phyloP scores from a whole-genome alignment of 2,113 vertebrate genomes.

The Otocyon megalotis region DNA sequence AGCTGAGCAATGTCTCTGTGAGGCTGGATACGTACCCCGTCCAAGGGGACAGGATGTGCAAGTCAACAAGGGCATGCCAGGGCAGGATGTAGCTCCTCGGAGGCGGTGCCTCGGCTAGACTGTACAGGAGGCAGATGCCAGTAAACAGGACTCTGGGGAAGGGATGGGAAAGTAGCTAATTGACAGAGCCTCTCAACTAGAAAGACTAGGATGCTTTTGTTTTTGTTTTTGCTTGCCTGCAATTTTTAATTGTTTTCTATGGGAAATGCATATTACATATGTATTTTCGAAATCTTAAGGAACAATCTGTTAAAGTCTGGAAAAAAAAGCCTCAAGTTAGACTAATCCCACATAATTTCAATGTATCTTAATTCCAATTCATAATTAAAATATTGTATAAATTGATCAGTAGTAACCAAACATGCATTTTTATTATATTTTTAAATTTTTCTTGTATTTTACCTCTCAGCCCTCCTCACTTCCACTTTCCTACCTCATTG shows the following conservation, averaged over 20 bases:
- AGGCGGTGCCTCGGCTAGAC: not conserved
- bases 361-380: not conserved
- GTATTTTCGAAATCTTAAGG: not conserved
- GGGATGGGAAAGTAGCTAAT: no score
- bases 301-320: not conserved
- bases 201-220: not conserved
- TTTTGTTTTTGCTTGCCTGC: not conserved
- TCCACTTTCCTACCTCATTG: not conserved
- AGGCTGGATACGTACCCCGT: not conserved
- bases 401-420: not conserved
- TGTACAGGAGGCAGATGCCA: not conserved
- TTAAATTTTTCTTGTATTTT: not conserved
- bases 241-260: not conserved
- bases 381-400: not conserved
- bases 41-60: not conserved
- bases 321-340: not conserved
- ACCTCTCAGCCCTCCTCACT: not conserved
- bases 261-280: not conserved
- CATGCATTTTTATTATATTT: not conserved
- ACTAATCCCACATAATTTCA: not conserved
- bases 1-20: not conserved
- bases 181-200: not conserved
- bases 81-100: rapidly evolving
- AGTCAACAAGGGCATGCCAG: not conserved
- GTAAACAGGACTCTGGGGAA: not conserved